Conservation (phyloP, 2,113 vertebrate genomes). For the Chauna torquata region DNA sequence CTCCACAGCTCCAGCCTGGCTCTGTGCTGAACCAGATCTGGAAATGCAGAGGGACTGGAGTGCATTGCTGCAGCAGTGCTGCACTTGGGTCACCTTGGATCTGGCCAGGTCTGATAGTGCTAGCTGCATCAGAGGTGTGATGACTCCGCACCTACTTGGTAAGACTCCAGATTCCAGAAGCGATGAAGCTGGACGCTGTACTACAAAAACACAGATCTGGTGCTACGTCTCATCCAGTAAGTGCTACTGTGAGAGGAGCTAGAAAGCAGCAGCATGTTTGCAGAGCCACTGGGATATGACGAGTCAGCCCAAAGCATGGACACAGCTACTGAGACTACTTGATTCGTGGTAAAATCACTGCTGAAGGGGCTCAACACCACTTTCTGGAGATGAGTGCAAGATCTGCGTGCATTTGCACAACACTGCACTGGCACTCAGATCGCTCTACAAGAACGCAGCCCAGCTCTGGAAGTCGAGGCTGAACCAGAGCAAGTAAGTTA, state of each 20-base stretch:
- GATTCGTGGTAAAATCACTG: fast-evolving
- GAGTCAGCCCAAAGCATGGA: background rate
- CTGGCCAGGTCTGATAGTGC: background rate
- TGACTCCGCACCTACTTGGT: background rate
- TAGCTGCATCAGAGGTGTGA: background rate
- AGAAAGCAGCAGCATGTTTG: background rate
- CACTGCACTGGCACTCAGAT: background rate
- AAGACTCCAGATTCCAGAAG: background rate
- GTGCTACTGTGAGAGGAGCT: background rate
- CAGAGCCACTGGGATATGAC: background rate
- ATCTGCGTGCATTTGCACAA: fast-evolving
- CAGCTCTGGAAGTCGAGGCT: background rate
- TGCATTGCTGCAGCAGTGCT: background rate
- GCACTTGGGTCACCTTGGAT: background rate
- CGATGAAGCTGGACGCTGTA: background rate
- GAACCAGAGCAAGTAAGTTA: background rate
- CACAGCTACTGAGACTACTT: background rate
- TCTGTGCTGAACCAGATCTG: background rate
- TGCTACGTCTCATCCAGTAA: background rate
- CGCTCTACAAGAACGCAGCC: background rate
- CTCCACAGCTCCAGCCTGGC: background rate
- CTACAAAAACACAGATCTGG: background rate
- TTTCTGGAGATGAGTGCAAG: background rate
- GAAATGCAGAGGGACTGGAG: background rate
- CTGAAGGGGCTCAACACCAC: background rate